Conservation (phyloP, 2,797 vertebrate genomes). For the Melanotaenia trifasciata region DNA sequence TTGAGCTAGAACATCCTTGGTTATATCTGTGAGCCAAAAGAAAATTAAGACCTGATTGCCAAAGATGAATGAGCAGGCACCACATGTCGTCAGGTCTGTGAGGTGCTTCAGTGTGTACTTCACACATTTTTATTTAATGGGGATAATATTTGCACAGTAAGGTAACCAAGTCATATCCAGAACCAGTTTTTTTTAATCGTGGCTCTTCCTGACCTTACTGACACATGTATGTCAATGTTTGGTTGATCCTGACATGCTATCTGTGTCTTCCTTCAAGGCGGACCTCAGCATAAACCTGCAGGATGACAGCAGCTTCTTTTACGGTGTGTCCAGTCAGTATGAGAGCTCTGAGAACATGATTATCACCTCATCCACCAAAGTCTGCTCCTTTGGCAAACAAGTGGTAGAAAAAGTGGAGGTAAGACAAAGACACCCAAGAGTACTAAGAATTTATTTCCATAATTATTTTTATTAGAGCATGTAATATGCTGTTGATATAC, state of each 20-base stretch:
- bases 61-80: neutral
- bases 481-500: neutral
- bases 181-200: neutral
- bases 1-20: slow-evolving; percentile 45
- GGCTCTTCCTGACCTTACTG: neutral
- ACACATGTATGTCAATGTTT: neutral
- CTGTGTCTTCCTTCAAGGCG: slow-evolving; percentile 79
- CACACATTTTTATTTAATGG: neutral
- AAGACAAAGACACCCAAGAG: slow-evolving; percentile 38
- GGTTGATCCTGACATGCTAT: slow-evolving; percentile 20
- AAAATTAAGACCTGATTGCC: slow-evolving; percentile 6
- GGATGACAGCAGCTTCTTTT: slow-evolving; percentile 94
- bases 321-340: slow-evolving; percentile 96
- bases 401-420: slow-evolving; percentile 99
- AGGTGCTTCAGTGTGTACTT: too few species aligned
- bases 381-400: slow-evolving; percentile 98
- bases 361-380: slow-evolving; percentile 97
- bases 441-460: neutral
- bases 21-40: slow-evolving; percentile 13
- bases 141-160: neutral
- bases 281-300: slow-evolving; percentile 93
- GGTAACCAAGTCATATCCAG: neutral
- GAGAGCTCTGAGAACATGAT: slow-evolving; percentile 95
- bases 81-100: too few species aligned
- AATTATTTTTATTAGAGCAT: neutral